Base-by-base conservation (phyloP, 2,113 vertebrate genomes). In the Hyperoodon ampullatus region DNA sequence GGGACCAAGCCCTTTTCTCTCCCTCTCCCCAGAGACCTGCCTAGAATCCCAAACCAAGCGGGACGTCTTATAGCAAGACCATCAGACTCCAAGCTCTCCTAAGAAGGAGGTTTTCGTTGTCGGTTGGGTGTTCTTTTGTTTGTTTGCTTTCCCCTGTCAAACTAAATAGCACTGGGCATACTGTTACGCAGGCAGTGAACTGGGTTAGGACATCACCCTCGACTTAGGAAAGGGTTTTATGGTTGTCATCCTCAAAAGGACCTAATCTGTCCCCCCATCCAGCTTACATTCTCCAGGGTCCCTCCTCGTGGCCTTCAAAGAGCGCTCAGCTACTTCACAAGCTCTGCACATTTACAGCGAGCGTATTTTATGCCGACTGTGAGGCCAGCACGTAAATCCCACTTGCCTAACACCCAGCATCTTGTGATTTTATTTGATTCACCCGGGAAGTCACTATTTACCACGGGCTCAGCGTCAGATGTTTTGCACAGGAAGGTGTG, bases 291-390 rank as follows among this genome's bases (percentile, higher is more conserved):
- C 53, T 13, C 15, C 58, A 8, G 50, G 55, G 16, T 14, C 15
- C 26, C 33, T 44, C 78, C 28, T 10, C 23, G 0, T 2, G 0
- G 50, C 53, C 77, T 19, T 35, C 94, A 42, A 16, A 26, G 47
- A 16, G 24, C 1, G 18, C 63, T 10, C 16, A 0, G 3, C 55
- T 42, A 12, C 18, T 21, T n/a, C 4, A 3, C 58, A 50, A 50
- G 65, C 58, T 5, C 50, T 1, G 0, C 26, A 13, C 30, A 0
- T 1, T 24, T 19, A 9, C 30, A 13, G 26, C 24, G 61, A 68
- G 53, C 26, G 0, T 4, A 2, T 3, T 3, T 11, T 1, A 26
- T 7, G 42, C 61, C 1, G 0, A 13, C 47, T 11, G 19, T 0
- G 53, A 60, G 10, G 26, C 58, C 28, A 16, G 26, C 26, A 19